Base-by-base conservation (phyloP, 2,797 vertebrate species). In the Sebastes trivittatus region DNA sequence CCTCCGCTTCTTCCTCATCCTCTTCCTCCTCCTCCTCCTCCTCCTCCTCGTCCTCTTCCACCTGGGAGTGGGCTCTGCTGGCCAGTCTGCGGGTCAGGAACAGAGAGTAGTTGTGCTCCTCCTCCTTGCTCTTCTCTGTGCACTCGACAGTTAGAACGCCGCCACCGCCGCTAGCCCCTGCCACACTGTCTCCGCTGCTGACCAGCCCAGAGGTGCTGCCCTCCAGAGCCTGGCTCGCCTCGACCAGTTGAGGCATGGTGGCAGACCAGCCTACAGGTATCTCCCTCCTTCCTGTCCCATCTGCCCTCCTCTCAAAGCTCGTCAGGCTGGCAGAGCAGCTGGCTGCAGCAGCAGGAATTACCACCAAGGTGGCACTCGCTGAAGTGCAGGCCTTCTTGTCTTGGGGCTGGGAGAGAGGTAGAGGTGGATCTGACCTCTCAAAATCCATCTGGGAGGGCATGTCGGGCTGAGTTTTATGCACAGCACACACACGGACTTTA, bases 91-190 rank as follows among this genome's bases (percentile, higher is more conserved):
- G 97, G n/a, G 97, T 97, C 82, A 99, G 95, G 89, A 99, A 99
- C 65, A 99, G 96, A 5, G 98, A 99, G 54, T 99, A 99, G 93
- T 99, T 99, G 96, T 99, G 98, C 88, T 99, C 98, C 91, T 99
- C 98, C 93, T 99, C 98, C 77, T 99, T 99, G 92, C 97, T 98
- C 92, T 99, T 98, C 93, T 99, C 98, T 0, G 95, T 94, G 42
- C 95, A 91, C 89, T 97, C 84, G 29, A 95, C 84, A 81, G 94
- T 91, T 0, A 95, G 95, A 11, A 93, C 75, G 75, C 94, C 91
- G n/a, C 94, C 90, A n/a, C 77, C 89, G 8, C 93, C 90, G 14
- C 96, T 78, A 0, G 78, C 87, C 2, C 76, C 95, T 7, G 95
- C 93, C 34, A 81, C 92, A 25, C 86, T 84, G 74, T 72, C 95